Conservation (phyloP, 2,888 invertebrate species). For the Acronicta alni region DNA sequence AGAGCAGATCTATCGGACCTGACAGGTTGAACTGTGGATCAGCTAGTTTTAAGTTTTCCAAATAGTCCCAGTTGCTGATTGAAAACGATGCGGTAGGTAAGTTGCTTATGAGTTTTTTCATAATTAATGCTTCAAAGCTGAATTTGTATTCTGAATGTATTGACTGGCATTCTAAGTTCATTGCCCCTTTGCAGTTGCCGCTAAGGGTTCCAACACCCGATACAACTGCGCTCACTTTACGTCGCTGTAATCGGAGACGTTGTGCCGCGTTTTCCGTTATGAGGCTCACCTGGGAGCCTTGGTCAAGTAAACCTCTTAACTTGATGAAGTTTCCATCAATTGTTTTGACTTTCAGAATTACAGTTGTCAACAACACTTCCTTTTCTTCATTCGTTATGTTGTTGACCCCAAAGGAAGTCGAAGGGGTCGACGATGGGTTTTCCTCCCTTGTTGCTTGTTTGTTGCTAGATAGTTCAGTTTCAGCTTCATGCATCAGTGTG, state of each 20-base stretch:
- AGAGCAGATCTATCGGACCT: constrained; percentile 9
- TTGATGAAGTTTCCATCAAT: background rate
- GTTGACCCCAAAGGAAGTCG: background rate
- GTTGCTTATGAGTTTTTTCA: constrained; percentile 16
- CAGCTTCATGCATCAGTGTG: constrained; percentile 16
- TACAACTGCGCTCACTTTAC: constrained; percentile 9
- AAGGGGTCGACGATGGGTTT: background rate
- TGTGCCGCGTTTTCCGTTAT: constrained; percentile 24
- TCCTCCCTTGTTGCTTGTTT: background rate
- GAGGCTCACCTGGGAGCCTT: background rate
- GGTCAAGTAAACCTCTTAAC: background rate
- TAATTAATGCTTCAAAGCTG: constrained; percentile 17
- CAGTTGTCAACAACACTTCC: constrained; percentile 4
- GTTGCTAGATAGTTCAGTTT: background rate
- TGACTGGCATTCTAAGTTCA: constrained; percentile 16
- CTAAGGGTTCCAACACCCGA: constrained; percentile 21
- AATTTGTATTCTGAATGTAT: constrained; percentile 12
- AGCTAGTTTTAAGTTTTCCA: constrained; percentile 19
- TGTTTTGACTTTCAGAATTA: constrained; percentile 3
- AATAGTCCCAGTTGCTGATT: constrained; percentile 11
- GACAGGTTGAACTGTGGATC: no score
- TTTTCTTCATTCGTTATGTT: background rate
- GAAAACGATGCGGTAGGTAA: constrained; percentile 3
- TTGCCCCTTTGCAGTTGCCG: constrained; percentile 18
- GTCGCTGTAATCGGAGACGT: constrained; percentile 17